These are phyloP conservation scores for Mimas tiliae DNA, from an alignment of 2,888 invertebrate species.

Conservation along the genomic window DNA sequence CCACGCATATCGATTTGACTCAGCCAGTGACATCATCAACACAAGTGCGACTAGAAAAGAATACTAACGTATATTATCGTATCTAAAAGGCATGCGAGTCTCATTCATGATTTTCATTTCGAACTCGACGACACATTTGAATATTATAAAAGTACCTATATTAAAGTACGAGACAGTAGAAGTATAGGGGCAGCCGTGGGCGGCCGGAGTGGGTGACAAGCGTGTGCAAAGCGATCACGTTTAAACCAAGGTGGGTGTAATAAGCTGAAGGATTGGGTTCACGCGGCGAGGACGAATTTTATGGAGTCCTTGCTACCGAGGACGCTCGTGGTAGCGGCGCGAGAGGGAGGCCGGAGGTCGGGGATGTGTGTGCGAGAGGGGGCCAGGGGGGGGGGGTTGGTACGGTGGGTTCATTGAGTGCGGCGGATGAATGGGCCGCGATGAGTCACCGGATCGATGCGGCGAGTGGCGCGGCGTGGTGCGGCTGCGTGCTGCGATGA, in stretches of 20 bases:
- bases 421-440: constrained; percentile 81
- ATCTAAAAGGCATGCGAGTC: constrained; percentile 16
- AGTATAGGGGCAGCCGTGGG: constrained; percentile 42
- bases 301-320: constrained; percentile 75
- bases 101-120: constrained; percentile 21
- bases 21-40: constrained; percentile 1
- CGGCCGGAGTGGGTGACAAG: constrained; percentile 50
- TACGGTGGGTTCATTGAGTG: constrained; percentile 78
- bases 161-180: constrained; percentile 26
- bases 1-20: not conserved
- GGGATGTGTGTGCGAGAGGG: constrained; percentile 35
- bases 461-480: constrained; percentile 32
- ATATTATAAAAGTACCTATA: constrained; percentile 26
- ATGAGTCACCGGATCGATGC: constrained; percentile 82
- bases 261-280: constrained; percentile 67
- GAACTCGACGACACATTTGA: constrained; percentile 22
- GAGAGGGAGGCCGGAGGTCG: constrained; percentile 57
- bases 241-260: constrained; percentile 61
- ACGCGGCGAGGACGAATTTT: constrained; percentile 66
- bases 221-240: constrained; percentile 55
- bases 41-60: constrained; percentile 6
- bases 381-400: too few species aligned
- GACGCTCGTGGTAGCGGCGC: constrained; percentile 54
- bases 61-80: constrained; percentile 14
- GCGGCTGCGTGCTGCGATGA: constrained; percentile 54